Evolutionary conservation across 1,140 invertebrate species (phyloP).

Genomic region (Temnothorax longispinosus): DNA sequence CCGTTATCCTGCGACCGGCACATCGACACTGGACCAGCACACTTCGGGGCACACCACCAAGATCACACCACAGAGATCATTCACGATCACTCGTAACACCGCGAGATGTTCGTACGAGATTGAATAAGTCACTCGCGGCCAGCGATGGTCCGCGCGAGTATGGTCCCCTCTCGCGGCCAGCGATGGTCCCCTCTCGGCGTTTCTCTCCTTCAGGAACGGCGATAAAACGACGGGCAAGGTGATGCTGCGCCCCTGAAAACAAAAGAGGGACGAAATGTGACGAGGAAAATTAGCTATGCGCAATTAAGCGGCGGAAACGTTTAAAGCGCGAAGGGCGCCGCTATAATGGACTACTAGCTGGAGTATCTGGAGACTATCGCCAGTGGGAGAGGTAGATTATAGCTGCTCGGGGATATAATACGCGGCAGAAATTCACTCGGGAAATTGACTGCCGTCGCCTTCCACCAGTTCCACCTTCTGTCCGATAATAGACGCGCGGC

Average conservation of each 20-base stretch:
- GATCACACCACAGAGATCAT: constrained; percentile 40
- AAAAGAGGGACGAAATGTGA: constrained; percentile 70
- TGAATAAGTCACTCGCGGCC: neutral
- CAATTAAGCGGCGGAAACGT: constrained; percentile 79
- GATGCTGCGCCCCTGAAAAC: constrained; percentile 62
- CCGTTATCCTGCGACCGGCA: constrained; percentile 4
- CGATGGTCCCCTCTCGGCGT: neutral
- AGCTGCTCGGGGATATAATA: constrained; percentile 62
- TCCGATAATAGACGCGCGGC: constrained; percentile 48
- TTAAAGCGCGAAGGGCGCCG: constrained; percentile 72
- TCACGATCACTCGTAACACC: constrained; percentile 21
- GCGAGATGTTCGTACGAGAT: neutral
- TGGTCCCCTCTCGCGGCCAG: neutral
- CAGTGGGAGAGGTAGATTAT: constrained; percentile 35
- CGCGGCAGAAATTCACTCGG: constrained; percentile 66
- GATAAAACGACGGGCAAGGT: constrained; percentile 6
- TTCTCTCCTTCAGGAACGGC: neutral
- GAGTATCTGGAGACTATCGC: constrained; percentile 61
- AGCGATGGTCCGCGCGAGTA: neutral
- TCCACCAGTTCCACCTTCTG: constrained; percentile 27
- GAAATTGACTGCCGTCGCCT: constrained; percentile 63
- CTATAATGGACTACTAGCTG: constrained; percentile 76
- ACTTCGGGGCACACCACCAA: constrained; percentile 17
- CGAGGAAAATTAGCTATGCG: constrained; percentile 77
- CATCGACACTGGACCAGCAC: constrained; percentile 9